phyloP scores from a whole-genome alignment of 1,140 invertebrate species.

The Pantala flavescens region DNA sequence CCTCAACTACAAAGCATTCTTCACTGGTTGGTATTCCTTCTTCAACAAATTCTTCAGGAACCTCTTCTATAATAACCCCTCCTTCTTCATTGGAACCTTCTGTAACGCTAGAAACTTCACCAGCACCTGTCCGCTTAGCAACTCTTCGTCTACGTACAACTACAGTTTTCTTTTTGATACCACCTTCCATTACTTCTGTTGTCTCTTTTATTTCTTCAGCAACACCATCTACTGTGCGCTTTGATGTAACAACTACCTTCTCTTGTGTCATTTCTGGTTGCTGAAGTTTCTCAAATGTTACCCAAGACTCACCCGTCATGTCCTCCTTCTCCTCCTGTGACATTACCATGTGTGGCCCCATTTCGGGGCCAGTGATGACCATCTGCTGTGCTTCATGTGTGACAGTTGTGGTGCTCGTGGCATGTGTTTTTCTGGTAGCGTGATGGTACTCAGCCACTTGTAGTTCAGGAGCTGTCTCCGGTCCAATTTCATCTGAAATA shows the following conservation, averaged over 20 bases:
- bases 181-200: not conserved
- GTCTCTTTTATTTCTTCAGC: not conserved
- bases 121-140: not conserved
- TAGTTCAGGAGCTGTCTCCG: not conserved
- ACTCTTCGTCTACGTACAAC: not conserved
- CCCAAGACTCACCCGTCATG: not conserved
- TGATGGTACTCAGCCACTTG: not conserved
- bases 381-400: slow-evolving; percentile 5
- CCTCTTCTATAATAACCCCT: not conserved
- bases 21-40: slow-evolving; percentile 25
- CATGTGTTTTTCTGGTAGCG: slow-evolving; percentile 1
- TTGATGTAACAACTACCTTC: not conserved
- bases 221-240: not conserved
- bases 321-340: slow-evolving; percentile 3
- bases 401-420: not conserved
- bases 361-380: not conserved
- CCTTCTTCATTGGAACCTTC: slow-evolving; percentile 15
- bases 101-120: not conserved
- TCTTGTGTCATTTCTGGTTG: not conserved
- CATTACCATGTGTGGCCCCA: slow-evolving; percentile 5
- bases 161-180: not conserved
- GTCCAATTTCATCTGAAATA: slow-evolving; percentile 5
- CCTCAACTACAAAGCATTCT: slow-evolving; percentile 30
- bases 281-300: not conserved
- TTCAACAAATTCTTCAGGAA: slow-evolving; percentile 31